phyloP scores from a whole-genome alignment of 2,888 invertebrate genomes.

The Agrochola macilenta region DNA sequence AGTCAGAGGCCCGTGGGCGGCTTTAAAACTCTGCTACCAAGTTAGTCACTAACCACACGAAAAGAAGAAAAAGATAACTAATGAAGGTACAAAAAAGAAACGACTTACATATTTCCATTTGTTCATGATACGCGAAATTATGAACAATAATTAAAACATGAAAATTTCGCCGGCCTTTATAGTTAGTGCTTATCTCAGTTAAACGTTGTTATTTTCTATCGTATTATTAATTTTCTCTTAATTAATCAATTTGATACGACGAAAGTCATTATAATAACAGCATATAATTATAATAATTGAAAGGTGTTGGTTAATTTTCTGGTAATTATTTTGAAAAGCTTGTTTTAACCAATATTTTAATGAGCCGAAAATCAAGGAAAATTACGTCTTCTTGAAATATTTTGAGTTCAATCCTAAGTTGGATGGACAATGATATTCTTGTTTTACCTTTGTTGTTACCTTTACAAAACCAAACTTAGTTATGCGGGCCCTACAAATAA shows the following conservation, averaged over 20 bases:
- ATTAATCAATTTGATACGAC: conserved; percentile 39
- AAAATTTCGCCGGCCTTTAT: neutral
- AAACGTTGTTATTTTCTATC: neutral
- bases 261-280: conserved; percentile 17
- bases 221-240: neutral
- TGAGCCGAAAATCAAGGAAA: neutral
- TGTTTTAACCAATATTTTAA: neutral
- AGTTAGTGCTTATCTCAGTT: conserved; percentile 10
- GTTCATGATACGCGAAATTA: conserved; percentile 17
- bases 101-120: conserved; percentile 36
- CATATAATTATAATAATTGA: conserved; percentile 24
- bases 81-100: neutral
- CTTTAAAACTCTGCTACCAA: too few species aligned
- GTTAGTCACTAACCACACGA: too few species aligned
- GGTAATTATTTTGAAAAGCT: neutral
- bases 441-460: too few species aligned
- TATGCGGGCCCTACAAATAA: neutral
- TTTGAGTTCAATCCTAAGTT: neutral
- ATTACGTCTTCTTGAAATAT: neutral
- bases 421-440: neutral
- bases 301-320: conserved; percentile 1
- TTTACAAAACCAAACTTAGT: too few species aligned
- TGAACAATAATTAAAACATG: neutral
- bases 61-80: too few species aligned
- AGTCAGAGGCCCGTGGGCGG: too few species aligned